Conservation (phyloP, 2,797 vertebrate genomes). For the Danio choprae region DNA sequence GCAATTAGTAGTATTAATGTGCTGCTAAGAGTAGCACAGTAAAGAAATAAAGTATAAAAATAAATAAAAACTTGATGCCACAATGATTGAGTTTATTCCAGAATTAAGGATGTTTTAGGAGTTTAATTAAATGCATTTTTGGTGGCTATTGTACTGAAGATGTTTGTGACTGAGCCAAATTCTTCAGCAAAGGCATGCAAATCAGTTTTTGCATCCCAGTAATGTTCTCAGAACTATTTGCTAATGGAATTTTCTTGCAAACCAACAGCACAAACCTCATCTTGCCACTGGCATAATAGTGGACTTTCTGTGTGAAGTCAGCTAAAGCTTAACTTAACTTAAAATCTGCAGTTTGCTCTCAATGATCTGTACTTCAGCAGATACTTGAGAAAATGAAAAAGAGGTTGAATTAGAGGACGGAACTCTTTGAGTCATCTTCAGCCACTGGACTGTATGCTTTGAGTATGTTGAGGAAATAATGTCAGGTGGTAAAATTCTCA, state of each 20-base stretch:
- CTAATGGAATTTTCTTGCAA: background rate
- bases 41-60: too few relatives aligned
- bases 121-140: background rate
- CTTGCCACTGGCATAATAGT: background rate
- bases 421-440: conserved; percentile 26
- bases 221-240: background rate
- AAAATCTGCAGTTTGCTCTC: conserved; percentile 4
- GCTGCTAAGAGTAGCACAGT: background rate
- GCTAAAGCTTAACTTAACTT: background rate
- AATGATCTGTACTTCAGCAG: conserved; percentile 13
- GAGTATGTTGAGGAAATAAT: background rate
- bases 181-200: background rate
- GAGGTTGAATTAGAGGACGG: conserved; percentile 26
- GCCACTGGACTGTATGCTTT: background rate
- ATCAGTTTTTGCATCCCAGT: background rate
- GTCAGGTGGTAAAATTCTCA: background rate
- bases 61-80: background rate
- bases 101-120: background rate
- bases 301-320: background rate
- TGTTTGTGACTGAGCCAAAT: conserved; percentile 6
- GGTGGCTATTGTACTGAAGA: background rate
- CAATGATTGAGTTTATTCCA: background rate
- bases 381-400: conserved; percentile 31
- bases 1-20: background rate
- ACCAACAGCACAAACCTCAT: background rate